Evolutionary conservation across 35 echinoderm and acorn worm species (phyloP).

Genomic region (Apostichopus californicus): DNA sequence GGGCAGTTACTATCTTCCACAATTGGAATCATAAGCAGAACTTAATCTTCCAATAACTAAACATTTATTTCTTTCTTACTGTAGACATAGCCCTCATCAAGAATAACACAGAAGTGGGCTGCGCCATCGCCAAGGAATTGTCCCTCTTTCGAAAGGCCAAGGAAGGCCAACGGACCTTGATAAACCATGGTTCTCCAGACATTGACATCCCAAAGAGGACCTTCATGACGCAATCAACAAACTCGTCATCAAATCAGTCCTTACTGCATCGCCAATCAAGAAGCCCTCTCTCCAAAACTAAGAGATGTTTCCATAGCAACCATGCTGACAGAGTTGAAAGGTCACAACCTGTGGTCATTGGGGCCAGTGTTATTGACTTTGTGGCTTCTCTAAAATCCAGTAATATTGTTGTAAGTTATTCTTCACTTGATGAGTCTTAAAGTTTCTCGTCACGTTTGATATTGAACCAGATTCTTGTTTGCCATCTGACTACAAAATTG

Average conservation of each 20-base stretch:
- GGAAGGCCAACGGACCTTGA: neutral
- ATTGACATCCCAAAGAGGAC: neutral
- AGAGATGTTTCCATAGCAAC: slow-evolving; percentile 25
- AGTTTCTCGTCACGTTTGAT: too few species aligned
- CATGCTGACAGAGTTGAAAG: neutral
- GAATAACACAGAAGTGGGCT: slow-evolving; percentile 92
- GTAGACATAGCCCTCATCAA: slow-evolving; percentile 57
- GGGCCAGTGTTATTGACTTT: slow-evolving; percentile 85
- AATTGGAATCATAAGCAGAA: too few species aligned
- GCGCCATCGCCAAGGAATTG: slow-evolving; percentile 85
- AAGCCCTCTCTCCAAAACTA: neutral
- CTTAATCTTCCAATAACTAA: too few species aligned
- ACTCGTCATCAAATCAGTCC: neutral
- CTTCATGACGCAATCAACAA: neutral
- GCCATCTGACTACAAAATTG: too few species aligned
- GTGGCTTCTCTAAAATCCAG: slow-evolving; percentile 18
- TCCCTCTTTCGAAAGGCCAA: slow-evolving; percentile 45
- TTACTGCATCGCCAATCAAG: neutral
- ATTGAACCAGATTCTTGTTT: too few species aligned
- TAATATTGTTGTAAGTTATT: slow-evolving; percentile 62
- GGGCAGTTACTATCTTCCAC: too few species aligned
- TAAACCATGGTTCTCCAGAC: neutral
- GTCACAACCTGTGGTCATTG: slow-evolving; percentile 74
- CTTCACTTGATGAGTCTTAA: too few species aligned
- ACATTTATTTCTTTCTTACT: too few species aligned